Evolutionary conservation across 2,113 vertebrate genomes (phyloP).

Genomic region (Pardalotus punctatus): DNA sequence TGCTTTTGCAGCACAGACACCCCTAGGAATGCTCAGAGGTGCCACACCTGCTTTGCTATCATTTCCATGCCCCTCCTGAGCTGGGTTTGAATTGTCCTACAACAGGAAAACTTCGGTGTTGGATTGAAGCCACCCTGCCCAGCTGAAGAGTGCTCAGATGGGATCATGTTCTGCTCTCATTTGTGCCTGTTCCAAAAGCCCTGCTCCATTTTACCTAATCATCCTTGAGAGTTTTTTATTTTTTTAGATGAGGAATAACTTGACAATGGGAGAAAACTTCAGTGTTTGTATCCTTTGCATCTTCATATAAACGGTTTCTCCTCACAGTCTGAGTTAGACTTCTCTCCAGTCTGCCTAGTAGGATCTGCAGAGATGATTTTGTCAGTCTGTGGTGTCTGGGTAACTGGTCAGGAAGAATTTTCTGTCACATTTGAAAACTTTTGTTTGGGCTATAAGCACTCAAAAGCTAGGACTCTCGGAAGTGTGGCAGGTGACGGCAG

Average conservation of each 20-base stretch:
- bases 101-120: background rate
- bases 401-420: background rate
- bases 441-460: background rate
- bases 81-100: background rate
- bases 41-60: background rate
- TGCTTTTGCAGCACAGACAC: background rate
- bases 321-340: background rate
- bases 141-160: background rate
- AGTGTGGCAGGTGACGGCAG: background rate
- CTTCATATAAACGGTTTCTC: background rate
- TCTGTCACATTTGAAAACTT: background rate
- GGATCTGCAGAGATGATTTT: background rate
- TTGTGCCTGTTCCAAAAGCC: background rate
- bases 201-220: background rate
- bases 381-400: background rate
- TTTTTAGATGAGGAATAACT: background rate
- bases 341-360: background rate
- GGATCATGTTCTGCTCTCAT: background rate
- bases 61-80: background rate
- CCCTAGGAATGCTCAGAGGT: background rate
- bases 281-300: background rate
- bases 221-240: background rate
- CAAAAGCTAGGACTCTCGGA: background rate
- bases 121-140: background rate
- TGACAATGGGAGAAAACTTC: background rate